These are phyloP conservation scores for Xenopus laevis DNA, from an alignment of 2,113 vertebrate genomes.

Conservation along the genomic window DNA sequence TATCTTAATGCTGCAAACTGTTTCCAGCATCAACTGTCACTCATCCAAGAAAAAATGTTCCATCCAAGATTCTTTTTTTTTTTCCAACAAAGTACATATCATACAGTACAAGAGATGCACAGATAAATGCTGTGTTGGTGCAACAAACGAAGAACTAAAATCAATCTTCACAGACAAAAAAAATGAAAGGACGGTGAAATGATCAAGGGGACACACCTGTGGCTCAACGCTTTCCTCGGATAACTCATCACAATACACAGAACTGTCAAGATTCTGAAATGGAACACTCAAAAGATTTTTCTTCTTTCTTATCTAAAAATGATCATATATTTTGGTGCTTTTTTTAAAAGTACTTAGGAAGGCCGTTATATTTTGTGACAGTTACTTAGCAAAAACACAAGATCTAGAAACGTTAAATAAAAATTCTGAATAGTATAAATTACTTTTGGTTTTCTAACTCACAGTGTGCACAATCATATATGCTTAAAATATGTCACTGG, in stretches of 20 bases:
- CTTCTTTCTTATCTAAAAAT: constrained; percentile 39
- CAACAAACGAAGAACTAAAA: constrained; percentile 35
- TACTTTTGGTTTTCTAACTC: no score
- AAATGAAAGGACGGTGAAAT: constrained; percentile 31
- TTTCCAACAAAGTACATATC: constrained; percentile 29
- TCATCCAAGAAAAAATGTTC: constrained; percentile 31
- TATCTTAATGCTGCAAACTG: constrained; percentile 23
- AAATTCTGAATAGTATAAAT: no score
- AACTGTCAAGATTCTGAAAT: constrained; percentile 31
- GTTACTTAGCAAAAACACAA: no score
- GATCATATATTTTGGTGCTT: constrained; percentile 32
- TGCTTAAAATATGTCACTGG: neutral
- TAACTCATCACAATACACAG: constrained; percentile 22
- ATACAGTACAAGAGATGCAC: constrained; percentile 42
- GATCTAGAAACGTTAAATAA: no score
- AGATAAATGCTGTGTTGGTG: constrained; percentile 42
- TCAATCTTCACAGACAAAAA: constrained; percentile 41
- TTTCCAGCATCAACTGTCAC: constrained; percentile 35
- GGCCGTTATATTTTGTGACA: no score
- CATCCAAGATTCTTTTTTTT: constrained; percentile 28
- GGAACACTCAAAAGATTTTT: constrained; percentile 19
- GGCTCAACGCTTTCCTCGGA: constrained; percentile 37
- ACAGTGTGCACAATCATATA: no score
- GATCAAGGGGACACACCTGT: constrained; percentile 41
- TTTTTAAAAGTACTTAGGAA: no score